Base-by-base conservation (phyloP, 92 coral and sea anemone species). In the Porites divaricata region DNA sequence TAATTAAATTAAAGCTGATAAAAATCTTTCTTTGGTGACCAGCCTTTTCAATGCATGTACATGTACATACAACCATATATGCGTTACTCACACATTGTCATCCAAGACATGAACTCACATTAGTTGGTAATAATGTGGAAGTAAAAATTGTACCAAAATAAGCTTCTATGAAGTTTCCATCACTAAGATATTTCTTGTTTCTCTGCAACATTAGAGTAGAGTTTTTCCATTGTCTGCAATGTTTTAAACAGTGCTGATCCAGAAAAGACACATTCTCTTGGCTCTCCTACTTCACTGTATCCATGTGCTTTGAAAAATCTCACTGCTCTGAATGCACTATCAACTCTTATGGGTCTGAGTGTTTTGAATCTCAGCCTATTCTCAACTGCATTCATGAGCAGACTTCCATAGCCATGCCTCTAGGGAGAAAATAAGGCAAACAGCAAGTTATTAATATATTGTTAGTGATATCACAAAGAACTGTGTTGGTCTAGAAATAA, bases 141-240 rank as follows among this genome's bases (percentile, higher is more conserved):
- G 68, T 20, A 20, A 24, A 20, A 63, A 19, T 63, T 67, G 11
- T 15, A 67, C 5, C 45, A 35, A 35, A 35, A 35, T 35, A 35
- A 4, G 45, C 45, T 35, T 35, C 45, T 35, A 35, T 35, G 45
- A 35, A 35, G 45, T 35, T 35, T 35, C 45, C 7, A 26, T 35
- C 14, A 26, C 13, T 3, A 26, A 49, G 10, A 12, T 57, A 9
- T 57, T 13, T 15, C 62, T 57, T 57, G 14, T 57, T 57, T 9
- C 62, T 57, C 62, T 0, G 14, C 1, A 57, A 12, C 17, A 2
- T 19, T 15, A 15, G 20, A 61, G 8, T 11, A 17, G 52, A 88
- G 85, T 74, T 95, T 97, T 76, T 95, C 95, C 99, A 97, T 97
- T 7, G 89, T 88, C 72, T 97, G 99, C 48, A 97, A 81, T 8